These are phyloP conservation scores for Heteronetta atricapilla DNA, from an alignment of 2,113 vertebrate species.

Conservation along the genomic window DNA sequence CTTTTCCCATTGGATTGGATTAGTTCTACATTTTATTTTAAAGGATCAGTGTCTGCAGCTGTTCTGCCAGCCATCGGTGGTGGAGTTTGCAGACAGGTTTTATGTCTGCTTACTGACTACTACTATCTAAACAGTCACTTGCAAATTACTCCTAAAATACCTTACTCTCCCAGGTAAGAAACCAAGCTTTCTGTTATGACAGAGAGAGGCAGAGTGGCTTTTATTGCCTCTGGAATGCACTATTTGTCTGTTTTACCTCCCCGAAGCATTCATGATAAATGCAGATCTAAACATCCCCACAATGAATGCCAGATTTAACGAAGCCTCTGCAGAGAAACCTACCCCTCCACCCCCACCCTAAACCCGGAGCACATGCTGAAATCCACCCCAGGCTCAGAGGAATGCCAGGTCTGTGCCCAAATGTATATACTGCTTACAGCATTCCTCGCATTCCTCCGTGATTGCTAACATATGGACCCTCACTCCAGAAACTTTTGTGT, in stretches of 20 bases:
- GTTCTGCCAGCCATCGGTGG: background rate
- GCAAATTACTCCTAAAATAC: background rate
- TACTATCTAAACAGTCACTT: background rate
- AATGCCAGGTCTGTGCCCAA: constrained; percentile 45
- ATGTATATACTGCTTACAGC: background rate
- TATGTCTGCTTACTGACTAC: background rate
- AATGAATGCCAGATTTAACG: constrained; percentile 7
- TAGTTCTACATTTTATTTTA: background rate
- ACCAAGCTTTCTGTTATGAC: background rate
- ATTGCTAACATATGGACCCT: constrained; percentile 59
- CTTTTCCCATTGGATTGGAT: background rate
- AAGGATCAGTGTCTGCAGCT: background rate
- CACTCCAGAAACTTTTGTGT: background rate
- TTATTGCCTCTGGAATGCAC: constrained; percentile 36
- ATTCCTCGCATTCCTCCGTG: constrained; percentile 64
- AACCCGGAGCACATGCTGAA: background rate
- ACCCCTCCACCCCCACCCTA: background rate
- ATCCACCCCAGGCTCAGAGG: background rate
- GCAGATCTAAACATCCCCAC: background rate
- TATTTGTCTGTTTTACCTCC: background rate
- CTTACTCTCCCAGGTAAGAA: background rate
- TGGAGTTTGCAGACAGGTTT: background rate
- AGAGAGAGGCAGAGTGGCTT: background rate
- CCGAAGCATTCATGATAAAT: background rate
- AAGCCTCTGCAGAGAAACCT: constrained; percentile 1